phyloP scores from a whole-genome alignment of 1,140 invertebrate genomes.

The Drosophila willistoni region DNA sequence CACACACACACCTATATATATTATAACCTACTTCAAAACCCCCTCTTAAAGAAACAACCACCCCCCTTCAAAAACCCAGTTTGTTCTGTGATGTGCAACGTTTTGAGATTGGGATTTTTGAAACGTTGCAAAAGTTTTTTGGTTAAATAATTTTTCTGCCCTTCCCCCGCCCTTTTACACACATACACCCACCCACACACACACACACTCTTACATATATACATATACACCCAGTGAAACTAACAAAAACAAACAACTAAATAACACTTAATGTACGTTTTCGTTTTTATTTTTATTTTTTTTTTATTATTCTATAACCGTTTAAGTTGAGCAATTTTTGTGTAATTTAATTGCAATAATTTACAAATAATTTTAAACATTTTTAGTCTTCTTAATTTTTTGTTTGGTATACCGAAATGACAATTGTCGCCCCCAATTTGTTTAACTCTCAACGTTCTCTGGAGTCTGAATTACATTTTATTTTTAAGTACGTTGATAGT shows the following conservation, averaged over 20 bases:
- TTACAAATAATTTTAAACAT: constrained; percentile 19
- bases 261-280: not conserved
- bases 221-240: constrained; percentile 4
- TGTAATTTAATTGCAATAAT: constrained; percentile 55
- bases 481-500: constrained; percentile 76
- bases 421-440: not conserved
- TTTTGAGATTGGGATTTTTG: constrained; percentile 45
- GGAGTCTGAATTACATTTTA: constrained; percentile 82
- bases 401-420: constrained; percentile 1
- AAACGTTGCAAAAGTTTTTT: constrained; percentile 60
- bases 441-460: constrained; percentile 58
- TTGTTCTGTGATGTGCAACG: constrained; percentile 78
- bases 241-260: not conserved
- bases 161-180: constrained; percentile 8
- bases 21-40: not conserved
- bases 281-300: not conserved
- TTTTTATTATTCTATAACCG: not conserved
- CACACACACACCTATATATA: not conserved
- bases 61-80: constrained; percentile 46
- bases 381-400: not conserved
- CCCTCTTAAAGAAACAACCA: not conserved
- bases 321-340: constrained; percentile 31
- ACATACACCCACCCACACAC: constrained; percentile 4
- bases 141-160: constrained; percentile 51
- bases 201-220: not conserved